Evolutionary conservation across 1,140 invertebrate genomes (phyloP).

Genomic region (Eupeodes corollae): DNA sequence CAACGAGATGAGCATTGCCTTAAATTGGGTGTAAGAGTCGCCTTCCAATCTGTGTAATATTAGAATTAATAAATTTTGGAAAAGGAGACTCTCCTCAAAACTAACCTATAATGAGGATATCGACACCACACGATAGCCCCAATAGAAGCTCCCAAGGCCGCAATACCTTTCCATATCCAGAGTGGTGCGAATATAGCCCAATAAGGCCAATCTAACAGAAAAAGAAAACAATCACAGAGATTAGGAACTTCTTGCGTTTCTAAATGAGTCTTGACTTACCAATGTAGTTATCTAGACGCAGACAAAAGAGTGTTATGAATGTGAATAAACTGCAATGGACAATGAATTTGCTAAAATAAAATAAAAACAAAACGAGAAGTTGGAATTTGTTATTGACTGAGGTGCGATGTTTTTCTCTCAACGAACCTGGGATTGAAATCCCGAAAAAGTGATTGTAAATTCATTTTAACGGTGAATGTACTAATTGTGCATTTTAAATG

Average conservation of each 20-base stretch:
- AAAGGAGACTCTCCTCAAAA: too few relatives aligned
- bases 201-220: slow-evolving; percentile 64
- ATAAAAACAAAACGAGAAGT: background rate
- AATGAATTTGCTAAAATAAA: slow-evolving; percentile 80
- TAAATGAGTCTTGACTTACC: slow-evolving; percentile 10
- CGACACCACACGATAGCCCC: slow-evolving; percentile 91
- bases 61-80: too few relatives aligned
- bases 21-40: slow-evolving; percentile 92
- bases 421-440: slow-evolving; percentile 82
- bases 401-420: slow-evolving; percentile 1
- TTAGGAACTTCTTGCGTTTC: background rate
- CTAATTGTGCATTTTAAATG: background rate
- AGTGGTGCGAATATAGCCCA: slow-evolving; percentile 90
- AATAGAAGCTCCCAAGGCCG: slow-evolving; percentile 74
- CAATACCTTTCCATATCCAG: slow-evolving; percentile 93
- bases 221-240: background rate
- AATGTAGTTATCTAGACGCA: slow-evolving; percentile 77
- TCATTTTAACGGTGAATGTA: slow-evolving; percentile 50
- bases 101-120: slow-evolving; percentile 81
- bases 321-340: slow-evolving; percentile 85
- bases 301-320: slow-evolving; percentile 80
- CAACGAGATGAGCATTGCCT: slow-evolving; percentile 91
- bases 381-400: too few relatives aligned
- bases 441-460: slow-evolving; percentile 79
- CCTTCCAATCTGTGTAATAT: slow-evolving; percentile 66